Evolutionary conservation across 2,797 vertebrate species (phyloP).

Genomic region (Crocodylus rhombifer): DNA sequence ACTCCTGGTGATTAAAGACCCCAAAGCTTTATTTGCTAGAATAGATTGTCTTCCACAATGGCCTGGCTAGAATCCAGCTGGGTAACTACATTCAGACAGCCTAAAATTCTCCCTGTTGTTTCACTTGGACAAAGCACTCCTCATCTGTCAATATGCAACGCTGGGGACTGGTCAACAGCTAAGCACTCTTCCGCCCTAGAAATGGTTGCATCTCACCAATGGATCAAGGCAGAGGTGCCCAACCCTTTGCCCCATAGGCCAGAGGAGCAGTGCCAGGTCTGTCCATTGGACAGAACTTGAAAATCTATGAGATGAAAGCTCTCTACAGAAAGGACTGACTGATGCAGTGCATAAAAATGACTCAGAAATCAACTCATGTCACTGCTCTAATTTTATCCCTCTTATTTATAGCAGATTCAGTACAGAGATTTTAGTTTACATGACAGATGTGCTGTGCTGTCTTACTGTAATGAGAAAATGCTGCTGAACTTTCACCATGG

Average conservation of each 20-base stretch:
- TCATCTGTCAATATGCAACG: background rate
- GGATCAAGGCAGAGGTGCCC: background rate
- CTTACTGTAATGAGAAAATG: background rate
- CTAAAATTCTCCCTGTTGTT: background rate
- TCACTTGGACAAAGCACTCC: background rate
- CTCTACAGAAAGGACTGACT: background rate
- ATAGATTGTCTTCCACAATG: no score
- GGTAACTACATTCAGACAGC: background rate
- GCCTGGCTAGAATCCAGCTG: background rate
- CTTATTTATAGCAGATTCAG: background rate
- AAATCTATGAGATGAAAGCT: background rate
- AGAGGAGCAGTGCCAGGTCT: no score
- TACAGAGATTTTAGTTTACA: background rate
- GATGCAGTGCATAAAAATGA: background rate
- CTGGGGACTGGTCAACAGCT: background rate
- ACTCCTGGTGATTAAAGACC: no score
- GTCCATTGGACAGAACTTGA: background rate
- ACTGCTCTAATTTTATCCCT: background rate
- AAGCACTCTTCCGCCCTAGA: background rate
- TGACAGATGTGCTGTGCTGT: background rate
- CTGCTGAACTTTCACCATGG: background rate
- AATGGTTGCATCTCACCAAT: background rate
- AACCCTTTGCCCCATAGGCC: no score
- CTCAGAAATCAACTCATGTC: background rate
- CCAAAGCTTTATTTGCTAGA: no score